Evolutionary conservation across 2,113 vertebrate genomes (phyloP).

Genomic region (Varanus salvator): DNA sequence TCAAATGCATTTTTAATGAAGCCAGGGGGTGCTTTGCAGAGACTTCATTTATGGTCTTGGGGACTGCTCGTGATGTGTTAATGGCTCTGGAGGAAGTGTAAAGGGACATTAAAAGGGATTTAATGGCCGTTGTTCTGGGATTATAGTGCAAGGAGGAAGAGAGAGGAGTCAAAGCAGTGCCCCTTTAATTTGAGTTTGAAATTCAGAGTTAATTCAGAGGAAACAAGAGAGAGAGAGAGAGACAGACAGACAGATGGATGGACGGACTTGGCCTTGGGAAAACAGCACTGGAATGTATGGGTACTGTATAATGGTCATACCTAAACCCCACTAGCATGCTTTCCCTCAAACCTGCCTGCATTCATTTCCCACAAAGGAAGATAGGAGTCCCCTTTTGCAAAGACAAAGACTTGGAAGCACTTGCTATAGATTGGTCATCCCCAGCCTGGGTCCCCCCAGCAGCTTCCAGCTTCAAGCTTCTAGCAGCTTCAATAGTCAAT

Average conservation of each 20-base stretch:
- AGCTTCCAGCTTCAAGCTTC: too few species aligned
- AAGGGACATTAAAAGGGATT: not conserved
- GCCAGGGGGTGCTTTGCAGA: not conserved
- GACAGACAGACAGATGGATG: not conserved
- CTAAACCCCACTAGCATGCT: not conserved
- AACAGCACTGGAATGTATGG: not conserved
- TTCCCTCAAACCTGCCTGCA: not conserved
- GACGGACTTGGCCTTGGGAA: too few species aligned
- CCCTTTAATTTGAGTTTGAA: not conserved
- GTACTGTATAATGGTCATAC: not conserved
- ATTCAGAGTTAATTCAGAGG: not conserved
- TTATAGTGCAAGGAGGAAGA: not conserved
- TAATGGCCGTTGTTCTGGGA: not conserved
- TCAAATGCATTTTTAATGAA: not conserved
- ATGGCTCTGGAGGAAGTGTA: constrained; percentile 2
- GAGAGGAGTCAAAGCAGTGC: not conserved
- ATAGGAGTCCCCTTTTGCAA: too few species aligned
- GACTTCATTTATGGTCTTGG: not conserved
- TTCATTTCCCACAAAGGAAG: too few species aligned
- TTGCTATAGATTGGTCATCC: too few species aligned
- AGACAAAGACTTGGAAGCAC: too few species aligned
- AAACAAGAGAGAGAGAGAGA: not conserved
- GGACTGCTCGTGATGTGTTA: not conserved
- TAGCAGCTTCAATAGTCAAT: too few species aligned
- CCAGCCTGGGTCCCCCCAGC: too few species aligned